Evolutionary conservation across 2,888 invertebrate species (phyloP), one percentile per base, ranked within the genome.

Genomic region (Imbricaverruca yamaguchii): DNA sequence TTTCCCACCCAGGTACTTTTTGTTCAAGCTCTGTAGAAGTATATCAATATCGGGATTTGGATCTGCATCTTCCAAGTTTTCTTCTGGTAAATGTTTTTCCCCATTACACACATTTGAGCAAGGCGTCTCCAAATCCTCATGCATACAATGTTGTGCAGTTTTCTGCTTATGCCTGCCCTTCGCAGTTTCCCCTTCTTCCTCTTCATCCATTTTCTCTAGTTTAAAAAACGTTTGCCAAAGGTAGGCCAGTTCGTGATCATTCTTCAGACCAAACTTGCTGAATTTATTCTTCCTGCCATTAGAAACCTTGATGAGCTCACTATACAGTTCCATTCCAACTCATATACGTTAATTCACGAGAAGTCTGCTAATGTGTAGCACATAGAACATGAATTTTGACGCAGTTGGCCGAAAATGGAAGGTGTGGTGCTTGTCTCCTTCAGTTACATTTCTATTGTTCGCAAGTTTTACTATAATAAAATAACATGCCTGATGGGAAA

Each of bases 221-320:
- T 21, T 74, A 21, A 74, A 74, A 21, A 74, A 74, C 10, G 74
- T 74, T 74, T 74, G 74, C 74, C 74, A 74, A 55, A 74, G 74
- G 21, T 55, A 74, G 8, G 74, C 74, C 21, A 74, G 11, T 39
- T 74, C 74, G 18, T 74, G 74, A 53, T 74, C 74, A 74, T 74
- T 74, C 21, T 21, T 53, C 21, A 74, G 21, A 2, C 74, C 74
- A 74, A 74, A 74, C 10, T 10, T 21, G 21, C 21, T 9, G 3
- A 74, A 21, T 21, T 53, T 74, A 55, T 18, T 0, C 18, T 55
- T 74, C 11, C 11, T 18, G 6, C 74, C 74, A 21, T 53, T 74
- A 6, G 74, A 74, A 21, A 21, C 55, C 55, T 74, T 74, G 9
- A 74, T n/a, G 15, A 74, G 55, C 11, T 74, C 53, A 21, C 55